Evolutionary conservation across 2,888 invertebrate genomes (phyloP), one percentile per base, ranked within the genome.

Genomic region (Malacosoma neustria): DNA sequence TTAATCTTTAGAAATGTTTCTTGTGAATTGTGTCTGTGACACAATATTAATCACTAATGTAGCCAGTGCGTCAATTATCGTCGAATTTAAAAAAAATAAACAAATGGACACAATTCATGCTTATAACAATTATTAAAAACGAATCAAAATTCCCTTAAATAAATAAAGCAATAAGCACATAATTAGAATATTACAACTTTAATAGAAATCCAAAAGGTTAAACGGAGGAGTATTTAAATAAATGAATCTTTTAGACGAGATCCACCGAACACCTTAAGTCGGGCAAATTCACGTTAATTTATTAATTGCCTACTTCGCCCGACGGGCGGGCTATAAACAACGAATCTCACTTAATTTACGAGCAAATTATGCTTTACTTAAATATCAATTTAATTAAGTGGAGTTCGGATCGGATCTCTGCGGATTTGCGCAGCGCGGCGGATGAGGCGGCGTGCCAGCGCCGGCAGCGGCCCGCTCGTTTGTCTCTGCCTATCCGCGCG

Each of bases 331-430:
- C 74, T 76, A 81, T 84, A 82, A 84, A 85, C 82, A 85, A 84
- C 70, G 73, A 66, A 79, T 82, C 80, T 77, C 72, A 68, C 79
- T 81, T 84, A 85, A 84, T 81, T 81, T 82, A 85, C 81, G 81
- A 81, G 75, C 72, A 68, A 84, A 84, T 86, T 84, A 82, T 84
- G 75, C 82, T 81, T 80, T 77, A 79, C 81, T 84, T 84, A 82
- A 84, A 85, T 85, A 84, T 84, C 84, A 85, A 86, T 85, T 85
- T 85, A 84, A 82, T 84, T 85, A 82, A 84, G 79, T 77, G 71
- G 64, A 70, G 72, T 75, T 79, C 66, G 67, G 61, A 66, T 57
- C 49, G 68, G 68, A 70, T 80, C 71, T 64, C 60, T 38, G 51
- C 39, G 75, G 79, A 73, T 77, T 79, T 74, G 62, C 57, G 63